Percentiles rank a stretch among this genome's conserved stretches.
phyloP scores from a whole-genome alignment of 2,888 invertebrate species.

The Sphaerophoria rueppellii region DNA sequence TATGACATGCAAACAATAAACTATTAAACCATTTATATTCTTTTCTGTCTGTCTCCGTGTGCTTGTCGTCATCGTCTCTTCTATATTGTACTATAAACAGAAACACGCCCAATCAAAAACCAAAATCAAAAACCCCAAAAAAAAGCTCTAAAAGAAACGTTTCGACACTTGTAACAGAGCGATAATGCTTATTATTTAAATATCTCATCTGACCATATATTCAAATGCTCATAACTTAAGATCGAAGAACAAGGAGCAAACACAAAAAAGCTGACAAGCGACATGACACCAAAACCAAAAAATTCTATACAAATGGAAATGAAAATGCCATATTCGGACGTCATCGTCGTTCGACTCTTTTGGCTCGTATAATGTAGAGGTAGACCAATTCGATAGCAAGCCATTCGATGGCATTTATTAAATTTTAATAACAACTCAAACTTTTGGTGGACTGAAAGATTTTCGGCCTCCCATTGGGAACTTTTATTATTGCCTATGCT shows the following conservation, averaged over 20 bases:
- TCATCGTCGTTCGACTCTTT: too few species aligned
- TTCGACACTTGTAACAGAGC: conserved; percentile 65
- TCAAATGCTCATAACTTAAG: conserved; percentile 66
- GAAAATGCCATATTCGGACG: neutral
- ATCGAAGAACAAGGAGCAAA: conserved; percentile 60
- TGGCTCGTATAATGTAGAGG: too few species aligned
- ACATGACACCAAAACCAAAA: conserved; percentile 37
- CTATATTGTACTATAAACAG: conserved; percentile 18
- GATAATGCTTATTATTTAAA: conserved; percentile 46
- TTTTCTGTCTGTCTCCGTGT: neutral
- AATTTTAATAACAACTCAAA: conserved; percentile 56
- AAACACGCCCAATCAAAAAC: conserved; percentile 64
- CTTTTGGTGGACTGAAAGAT: neutral
- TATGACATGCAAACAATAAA: conserved; percentile 67
- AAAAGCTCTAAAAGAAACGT: conserved; percentile 25
- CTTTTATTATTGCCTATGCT: conserved; percentile 13
- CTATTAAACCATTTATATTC: conserved; percentile 54
- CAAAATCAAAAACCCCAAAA: conserved; percentile 62
- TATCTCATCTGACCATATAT: conserved; percentile 56
- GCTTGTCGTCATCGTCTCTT: conserved; percentile 18
- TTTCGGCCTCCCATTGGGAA: conserved; percentile 56
- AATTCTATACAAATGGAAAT: conserved; percentile 26
- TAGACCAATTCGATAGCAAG: conserved; percentile 51
- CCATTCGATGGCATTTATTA: conserved; percentile 60
- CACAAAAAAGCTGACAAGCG: conserved; percentile 42